phyloP scores from a whole-genome alignment of 2,888 invertebrate species.

The Drosophila algonquin region DNA sequence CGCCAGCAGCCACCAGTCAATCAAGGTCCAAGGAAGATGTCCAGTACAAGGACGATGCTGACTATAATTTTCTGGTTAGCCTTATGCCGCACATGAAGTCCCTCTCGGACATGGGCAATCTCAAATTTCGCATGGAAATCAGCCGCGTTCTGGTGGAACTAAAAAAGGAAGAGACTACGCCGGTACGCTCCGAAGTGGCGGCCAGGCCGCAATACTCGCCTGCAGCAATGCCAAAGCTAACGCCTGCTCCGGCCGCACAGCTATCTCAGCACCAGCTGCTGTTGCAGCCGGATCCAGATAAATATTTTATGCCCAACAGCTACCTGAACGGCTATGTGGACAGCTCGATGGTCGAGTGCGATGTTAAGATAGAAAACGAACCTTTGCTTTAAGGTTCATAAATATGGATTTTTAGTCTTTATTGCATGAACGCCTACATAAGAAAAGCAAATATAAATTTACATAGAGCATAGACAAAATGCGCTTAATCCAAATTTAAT shows the following conservation, averaged over 20 bases:
- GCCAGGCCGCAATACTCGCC: not conserved
- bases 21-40: not conserved
- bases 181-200: not conserved
- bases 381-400: conserved; percentile 30
- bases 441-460: not conserved
- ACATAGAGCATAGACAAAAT: not conserved
- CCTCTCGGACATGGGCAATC: conserved; percentile 56
- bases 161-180: conserved; percentile 47
- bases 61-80: conserved; percentile 65
- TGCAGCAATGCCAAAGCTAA: conserved; percentile 29
- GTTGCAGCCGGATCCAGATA: not conserved
- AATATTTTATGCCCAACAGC: not conserved
- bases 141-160: conserved; percentile 63
- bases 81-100: conserved; percentile 65
- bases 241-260: conserved; percentile 29
- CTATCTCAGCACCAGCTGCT: not conserved
- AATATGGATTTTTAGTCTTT: conserved; percentile 1
- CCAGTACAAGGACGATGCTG: conserved; percentile 48
- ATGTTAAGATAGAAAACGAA: conserved; percentile 70
- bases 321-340: conserved; percentile 25
- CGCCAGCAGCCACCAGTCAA: not conserved
- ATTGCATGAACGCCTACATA: not conserved
- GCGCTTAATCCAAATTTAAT: not conserved
- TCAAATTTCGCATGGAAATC: conserved; percentile 62
- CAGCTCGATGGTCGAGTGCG: conserved; percentile 60